Base-by-base conservation (phyloP, 92 coral and sea anemone species). In the Palythoa grandis region DNA sequence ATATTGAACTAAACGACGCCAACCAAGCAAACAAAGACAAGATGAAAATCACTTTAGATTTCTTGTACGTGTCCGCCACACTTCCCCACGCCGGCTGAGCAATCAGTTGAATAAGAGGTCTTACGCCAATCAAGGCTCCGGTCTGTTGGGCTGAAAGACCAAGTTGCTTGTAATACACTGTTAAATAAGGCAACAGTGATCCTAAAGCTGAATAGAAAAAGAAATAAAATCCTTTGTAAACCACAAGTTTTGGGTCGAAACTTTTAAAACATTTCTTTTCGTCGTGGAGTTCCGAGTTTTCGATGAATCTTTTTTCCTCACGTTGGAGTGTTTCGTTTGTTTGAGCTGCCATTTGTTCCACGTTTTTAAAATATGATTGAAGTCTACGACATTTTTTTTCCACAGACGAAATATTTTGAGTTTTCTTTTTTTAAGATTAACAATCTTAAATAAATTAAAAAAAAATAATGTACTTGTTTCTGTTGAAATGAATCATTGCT, bases 91-190 rank as follows among this genome's bases (percentile, higher is more conserved):
- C 70, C 43, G 96, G 98, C 63, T 90, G 91, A 47, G 91, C 98
- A 15, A 90, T 86, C 70, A 96, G 88, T 50, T 94, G 95, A 50
- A 96, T 86, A 75, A 94, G 78, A 8, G 96, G 98, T 60, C 96
- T 85, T 52, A 96, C 90, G 11, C 98, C 98, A 14, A 96, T 90
- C 56, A 96, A 79, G 61, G 91, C 84, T 53, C 98, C 98, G 23
- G 98, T 96, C 77, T 96, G 95, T 5, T 83, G 94, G 10, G 98
- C 98, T 2, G 98, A 92, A 70, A 96, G 88, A 96, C 96, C 93
- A 9, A 94, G 77, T 80, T 96, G 98, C 90, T 96, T 96, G 84
- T 94, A 96, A 91, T 89, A 94, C 56, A 96, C 95, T 9, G 98
- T 91, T 24, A 96, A 87, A 83, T 95, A 96, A 24, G 98, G 98